Conservation (phyloP, 1,140 invertebrate genomes). For the Atopsyche davidsoni region DNA sequence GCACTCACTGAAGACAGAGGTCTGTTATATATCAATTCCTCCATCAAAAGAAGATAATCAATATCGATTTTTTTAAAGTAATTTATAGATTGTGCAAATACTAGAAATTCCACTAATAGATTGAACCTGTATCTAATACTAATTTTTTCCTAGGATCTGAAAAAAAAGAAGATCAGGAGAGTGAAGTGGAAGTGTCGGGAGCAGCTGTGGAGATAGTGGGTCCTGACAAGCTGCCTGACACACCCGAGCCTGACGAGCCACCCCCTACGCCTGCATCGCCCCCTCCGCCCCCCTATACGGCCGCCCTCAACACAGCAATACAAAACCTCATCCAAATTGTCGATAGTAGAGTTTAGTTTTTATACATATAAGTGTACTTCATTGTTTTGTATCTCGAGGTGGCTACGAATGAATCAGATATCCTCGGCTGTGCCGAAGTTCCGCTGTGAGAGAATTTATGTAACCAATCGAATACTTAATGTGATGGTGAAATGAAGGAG, state of each 20-base stretch:
- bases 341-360: conserved; percentile 14
- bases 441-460: too few species aligned
- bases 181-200: background rate
- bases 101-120: too few species aligned
- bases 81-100: too few species aligned
- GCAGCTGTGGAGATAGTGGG: conserved; percentile 10
- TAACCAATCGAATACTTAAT: too few species aligned
- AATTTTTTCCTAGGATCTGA: conserved; percentile 5
- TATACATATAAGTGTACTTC: conserved; percentile 1
- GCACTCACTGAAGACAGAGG: background rate
- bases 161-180: conserved; percentile 6
- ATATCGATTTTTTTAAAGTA: too few species aligned
- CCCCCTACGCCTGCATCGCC: background rate
- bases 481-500: too few species aligned
- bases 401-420: too few species aligned
- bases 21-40: too few species aligned
- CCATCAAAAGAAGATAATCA: too few species aligned
- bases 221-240: conserved; percentile 14
- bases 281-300: conserved; percentile 3
- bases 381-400: conserved; percentile 3
- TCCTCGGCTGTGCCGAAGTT: too few species aligned
- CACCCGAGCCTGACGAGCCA: background rate
- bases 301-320: conserved; percentile 12
- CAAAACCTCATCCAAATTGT: conserved; percentile 22
- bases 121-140: too few species aligned